Evolutionary conservation across 1,140 invertebrate genomes (phyloP), one percentile per base, ranked within the genome.

Genomic region (Brachionus manjavacas): DNA sequence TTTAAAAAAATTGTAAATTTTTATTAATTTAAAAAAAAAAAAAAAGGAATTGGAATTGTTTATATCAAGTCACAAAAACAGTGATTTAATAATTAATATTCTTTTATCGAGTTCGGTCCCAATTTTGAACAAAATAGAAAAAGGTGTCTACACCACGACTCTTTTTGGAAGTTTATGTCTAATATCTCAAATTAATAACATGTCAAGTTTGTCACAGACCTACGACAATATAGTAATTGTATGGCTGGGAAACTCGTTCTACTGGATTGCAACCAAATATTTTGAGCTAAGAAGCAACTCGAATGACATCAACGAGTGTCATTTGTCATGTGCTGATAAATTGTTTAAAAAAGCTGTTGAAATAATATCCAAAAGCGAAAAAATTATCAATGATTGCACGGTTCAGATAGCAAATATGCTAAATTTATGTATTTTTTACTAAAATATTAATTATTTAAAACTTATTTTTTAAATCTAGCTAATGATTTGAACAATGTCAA

Each of bases 41-140:
- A 72, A 16, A 39, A 72, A 80, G 41, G 25, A 49, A 25, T 39
- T 80, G 16, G 76, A 60, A 60, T 31, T 31, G 28, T 80, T 80
- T 80, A 39, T 80, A n/a, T 52, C 41, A 14, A 80, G 76, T 80
- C 76, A 80, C 11, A 80, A 64, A 80, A 31, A 80, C 7, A 60
- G 49, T 55, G 76, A 80, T 80, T 6, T 31, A 23, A 31, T 80
- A 52, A 35, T 80, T 4, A 64, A 80, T 25, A 2, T 80, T 20
- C 39, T 80, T 25, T 64, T 80, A 7, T 49, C 76, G 2, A 80
- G 23, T 35, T 80, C 76, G 43, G 28, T 80, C 23, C 76, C 76
- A 4, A 16, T 23, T 23, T 64, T 80, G 41, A 64, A 31, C 23
- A 60, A 64, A 52, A 52, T 80, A 72, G 68, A 72, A 72, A 72